phyloP scores from a whole-genome alignment of 2,888 invertebrate species.

The Crepidodera aurea region DNA sequence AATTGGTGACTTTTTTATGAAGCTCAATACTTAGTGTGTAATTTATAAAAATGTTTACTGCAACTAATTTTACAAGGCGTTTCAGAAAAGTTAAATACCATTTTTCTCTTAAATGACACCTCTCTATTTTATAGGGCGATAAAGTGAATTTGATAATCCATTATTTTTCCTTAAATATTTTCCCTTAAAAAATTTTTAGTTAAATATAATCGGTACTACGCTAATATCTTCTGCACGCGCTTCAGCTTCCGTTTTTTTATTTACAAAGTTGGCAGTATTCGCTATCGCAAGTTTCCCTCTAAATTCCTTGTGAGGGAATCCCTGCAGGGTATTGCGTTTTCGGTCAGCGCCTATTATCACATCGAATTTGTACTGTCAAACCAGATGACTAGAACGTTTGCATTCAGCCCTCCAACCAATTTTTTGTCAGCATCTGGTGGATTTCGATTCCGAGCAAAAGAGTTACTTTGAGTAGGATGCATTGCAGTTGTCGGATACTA shows the following conservation, averaged over 20 bases:
- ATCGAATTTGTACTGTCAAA: slow-evolving; percentile 95
- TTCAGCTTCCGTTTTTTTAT: slow-evolving; percentile 91
- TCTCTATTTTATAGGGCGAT: no score
- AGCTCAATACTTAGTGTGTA: no score
- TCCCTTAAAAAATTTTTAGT: slow-evolving; percentile 98
- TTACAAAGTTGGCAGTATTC: slow-evolving; percentile 99
- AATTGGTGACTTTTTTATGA: slow-evolving; percentile 2
- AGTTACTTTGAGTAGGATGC: slow-evolving; percentile 94
- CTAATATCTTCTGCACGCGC: slow-evolving; percentile 96
- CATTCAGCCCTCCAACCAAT: slow-evolving; percentile 86
- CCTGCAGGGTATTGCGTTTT: slow-evolving; percentile 92
- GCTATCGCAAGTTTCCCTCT: slow-evolving; percentile 97
- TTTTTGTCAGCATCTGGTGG: slow-evolving; percentile 74
- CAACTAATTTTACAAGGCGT: no score
- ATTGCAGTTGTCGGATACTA: slow-evolving; percentile 95
- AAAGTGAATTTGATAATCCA: no score
- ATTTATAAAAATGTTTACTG: no score
- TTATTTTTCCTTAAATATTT: no score
- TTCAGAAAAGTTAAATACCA: no score
- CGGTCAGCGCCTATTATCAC: slow-evolving; percentile 96
- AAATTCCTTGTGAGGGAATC: slow-evolving; percentile 94
- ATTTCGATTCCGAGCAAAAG: slow-evolving; percentile 94
- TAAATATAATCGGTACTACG: slow-evolving; percentile 97
- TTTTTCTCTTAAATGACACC: no score
- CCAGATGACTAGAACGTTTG: slow-evolving; percentile 82